Evolutionary conservation across 2,888 invertebrate genomes (phyloP).

Genomic region (Microctonus aethiopoides): DNA sequence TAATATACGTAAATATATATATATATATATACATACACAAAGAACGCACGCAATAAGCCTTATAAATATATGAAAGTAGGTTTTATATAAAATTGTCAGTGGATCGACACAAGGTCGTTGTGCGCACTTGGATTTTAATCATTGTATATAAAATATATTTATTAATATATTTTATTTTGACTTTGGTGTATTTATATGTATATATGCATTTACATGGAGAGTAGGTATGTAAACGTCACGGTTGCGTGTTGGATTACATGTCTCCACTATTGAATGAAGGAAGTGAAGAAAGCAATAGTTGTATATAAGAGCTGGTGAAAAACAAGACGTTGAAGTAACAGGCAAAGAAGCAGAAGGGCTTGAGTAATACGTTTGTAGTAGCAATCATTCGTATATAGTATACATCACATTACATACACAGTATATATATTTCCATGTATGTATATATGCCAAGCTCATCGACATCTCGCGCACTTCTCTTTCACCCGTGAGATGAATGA

Average conservation of each 20-base stretch:
- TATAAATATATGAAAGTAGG: neutral
- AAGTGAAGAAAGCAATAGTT: neutral
- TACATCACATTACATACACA: conserved; percentile 4
- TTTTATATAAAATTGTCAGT: conserved; percentile 4
- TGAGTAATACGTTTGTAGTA: conserved; percentile 28
- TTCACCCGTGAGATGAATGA: conserved; percentile 34
- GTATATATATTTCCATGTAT: conserved; percentile 8
- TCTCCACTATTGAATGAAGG: neutral
- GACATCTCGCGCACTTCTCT: conserved; percentile 24
- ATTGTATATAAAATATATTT: conserved; percentile 4
- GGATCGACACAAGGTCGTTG: conserved; percentile 27
- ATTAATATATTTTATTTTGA: neutral
- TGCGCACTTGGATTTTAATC: conserved; percentile 13
- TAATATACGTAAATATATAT: no score
- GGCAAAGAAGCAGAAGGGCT: neutral
- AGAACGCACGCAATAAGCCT: neutral
- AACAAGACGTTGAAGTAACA: neutral
- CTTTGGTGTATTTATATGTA: neutral
- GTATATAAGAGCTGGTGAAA: neutral
- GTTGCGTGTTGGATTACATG: conserved; percentile 8
- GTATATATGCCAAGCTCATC: conserved; percentile 12
- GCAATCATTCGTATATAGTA: neutral
- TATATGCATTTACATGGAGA: neutral
- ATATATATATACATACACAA: no score
- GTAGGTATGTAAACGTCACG: conserved; percentile 22